Evolutionary conservation across 2,888 invertebrate species (phyloP).

Genomic region (Campopleginae sp.): DNA sequence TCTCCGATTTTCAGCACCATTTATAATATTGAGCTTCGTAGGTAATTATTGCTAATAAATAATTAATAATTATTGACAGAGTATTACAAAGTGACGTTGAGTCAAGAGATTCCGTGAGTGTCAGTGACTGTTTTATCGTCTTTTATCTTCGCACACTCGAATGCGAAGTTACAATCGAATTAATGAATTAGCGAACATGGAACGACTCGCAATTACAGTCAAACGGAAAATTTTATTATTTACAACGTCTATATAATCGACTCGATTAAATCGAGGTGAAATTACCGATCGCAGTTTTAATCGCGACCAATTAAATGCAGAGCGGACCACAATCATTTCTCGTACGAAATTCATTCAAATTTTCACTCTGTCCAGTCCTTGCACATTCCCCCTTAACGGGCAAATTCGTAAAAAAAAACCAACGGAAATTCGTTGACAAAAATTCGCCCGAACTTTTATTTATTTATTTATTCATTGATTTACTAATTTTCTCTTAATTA

Average conservation of each 20-base stretch:
- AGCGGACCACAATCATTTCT: background rate
- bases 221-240: conserved; percentile 15
- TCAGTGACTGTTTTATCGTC: conserved; percentile 15
- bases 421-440: too few species aligned
- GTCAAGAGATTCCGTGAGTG: background rate
- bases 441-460: too few species aligned
- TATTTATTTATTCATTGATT: too few species aligned
- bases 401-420: too few species aligned
- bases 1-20: background rate
- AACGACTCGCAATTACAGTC: conserved; percentile 2
- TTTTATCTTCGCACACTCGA: background rate
- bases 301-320: background rate
- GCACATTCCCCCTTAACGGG: too few species aligned
- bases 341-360: background rate
- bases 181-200: background rate
- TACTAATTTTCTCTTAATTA: background rate
- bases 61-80: background rate
- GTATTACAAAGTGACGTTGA: background rate
- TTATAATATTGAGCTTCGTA: background rate
- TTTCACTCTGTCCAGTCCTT: background rate
- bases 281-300: background rate
- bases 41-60: background rate
- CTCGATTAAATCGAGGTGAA: background rate
- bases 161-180: background rate
- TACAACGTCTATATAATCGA: background rate